Evolutionary conservation across 2,888 invertebrate species (phyloP), one percentile per base, ranked within the genome.

Genomic region (Prenolepis imparis): DNA sequence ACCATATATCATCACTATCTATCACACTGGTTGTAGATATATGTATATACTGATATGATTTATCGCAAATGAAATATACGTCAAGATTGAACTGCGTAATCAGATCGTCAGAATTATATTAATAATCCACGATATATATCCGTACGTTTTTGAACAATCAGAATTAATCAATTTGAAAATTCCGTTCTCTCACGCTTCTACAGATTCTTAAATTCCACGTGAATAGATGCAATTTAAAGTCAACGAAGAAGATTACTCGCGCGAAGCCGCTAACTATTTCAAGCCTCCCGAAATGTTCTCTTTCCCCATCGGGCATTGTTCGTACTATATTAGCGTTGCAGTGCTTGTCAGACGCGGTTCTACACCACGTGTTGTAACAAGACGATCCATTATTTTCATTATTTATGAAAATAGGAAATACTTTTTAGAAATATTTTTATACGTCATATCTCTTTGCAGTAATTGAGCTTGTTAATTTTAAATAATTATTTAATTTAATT

Each of bases 301-400:
- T 83, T 73, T 15, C 59, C 44, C 66, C 55, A 83, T 84, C 73
- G 78, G 74, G 83, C 85, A 88, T 90, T 88, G 87, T 90, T 88
- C 87, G 82, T 66, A 83, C 84, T 84, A 81, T 82, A 88, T 89
- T 88, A 89, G 86, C 84, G 86, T 83, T 84, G 72, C 77, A 83
- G 72, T 83, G 70, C 84, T 88, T 64, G 88, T 86, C 84, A 83
- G 83, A 66, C 57, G 68, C 84, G 82, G 11, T 73, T 72, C 78
- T 68, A 78, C 68, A 52, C 61, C 11, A 61, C 28, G 70, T 68
- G 86, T 88, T 88, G 88, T 81, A 86, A 87, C 77, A 83, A 82
- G 87, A 89, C 86, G 85, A 91, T n/a, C 86, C 82, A 90, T 90
- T 90, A 87, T 87, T 89, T 84, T 57, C 74, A 32, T 5, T 77